Conservation (phyloP, 2,888 invertebrate genomes). For the Helicoverpa assulta region DNA sequence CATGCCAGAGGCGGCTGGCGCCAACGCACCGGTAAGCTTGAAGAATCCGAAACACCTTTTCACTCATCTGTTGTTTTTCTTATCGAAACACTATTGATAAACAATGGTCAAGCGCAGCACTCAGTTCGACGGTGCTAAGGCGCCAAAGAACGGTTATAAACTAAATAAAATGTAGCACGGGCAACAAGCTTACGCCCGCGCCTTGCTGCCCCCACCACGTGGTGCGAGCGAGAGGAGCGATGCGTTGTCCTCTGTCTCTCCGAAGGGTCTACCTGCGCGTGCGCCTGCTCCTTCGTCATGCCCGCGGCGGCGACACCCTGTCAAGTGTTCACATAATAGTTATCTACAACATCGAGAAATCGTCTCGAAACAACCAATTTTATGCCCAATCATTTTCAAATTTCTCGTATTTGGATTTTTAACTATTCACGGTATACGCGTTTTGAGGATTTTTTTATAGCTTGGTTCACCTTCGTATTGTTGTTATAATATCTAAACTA, state of each 20-base stretch:
- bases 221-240: slow-evolving; percentile 77
- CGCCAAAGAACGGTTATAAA: slow-evolving; percentile 86
- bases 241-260: slow-evolving; percentile 65
- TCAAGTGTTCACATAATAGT: slow-evolving; percentile 87
- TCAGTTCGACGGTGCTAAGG: slow-evolving; percentile 68
- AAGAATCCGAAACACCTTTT: slow-evolving; percentile 77
- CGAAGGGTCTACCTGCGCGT: slow-evolving; percentile 86
- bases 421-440: slow-evolving; percentile 10
- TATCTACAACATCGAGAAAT: slow-evolving; percentile 76
- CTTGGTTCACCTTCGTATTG: not conserved
- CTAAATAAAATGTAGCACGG: slow-evolving; percentile 90
- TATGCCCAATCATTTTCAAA: slow-evolving; percentile 61
- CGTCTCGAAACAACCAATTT: slow-evolving; percentile 63
- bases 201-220: slow-evolving; percentile 85
- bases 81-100: slow-evolving; percentile 80
- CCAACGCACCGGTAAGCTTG: slow-evolving; percentile 80
- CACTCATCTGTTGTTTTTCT: slow-evolving; percentile 87
- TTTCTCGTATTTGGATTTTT: slow-evolving; percentile 45
- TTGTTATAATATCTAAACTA: not conserved
- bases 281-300: slow-evolving; percentile 82
- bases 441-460: slow-evolving; percentile 13
- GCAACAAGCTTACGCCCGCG: slow-evolving; percentile 85
- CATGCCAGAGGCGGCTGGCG: slow-evolving; percentile 85
- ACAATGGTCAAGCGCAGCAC: slow-evolving; percentile 66
- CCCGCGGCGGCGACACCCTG: slow-evolving; percentile 85